Base-by-base conservation (phyloP, 2,888 invertebrate genomes). In the Aphrophora alni region DNA sequence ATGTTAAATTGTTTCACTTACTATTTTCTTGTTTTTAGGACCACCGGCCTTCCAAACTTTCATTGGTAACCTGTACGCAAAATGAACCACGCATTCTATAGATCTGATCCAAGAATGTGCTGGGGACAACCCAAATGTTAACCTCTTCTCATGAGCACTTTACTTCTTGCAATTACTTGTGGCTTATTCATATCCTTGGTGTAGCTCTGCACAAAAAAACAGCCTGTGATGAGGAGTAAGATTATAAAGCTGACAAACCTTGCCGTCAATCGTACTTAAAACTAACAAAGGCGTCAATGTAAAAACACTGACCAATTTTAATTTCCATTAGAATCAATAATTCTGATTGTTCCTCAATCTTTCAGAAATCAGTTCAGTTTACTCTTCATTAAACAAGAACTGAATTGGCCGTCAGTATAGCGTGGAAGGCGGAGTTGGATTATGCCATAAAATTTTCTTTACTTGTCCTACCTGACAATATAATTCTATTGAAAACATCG, bases 31-130 rank as follows among this genome's bases (percentile, higher is more conserved):
- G 33, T 72, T 72, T 8, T 72, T 26, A 2, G 21, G 25, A 1
- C 72, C 25, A 21, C 21, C 25, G 25, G 25, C 72, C 25, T 26
- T 21, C 72, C 72, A 72, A 26, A 72, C 72, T 24, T 72, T 72
- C 33, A 72, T 25, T 21, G 72, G 72, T 26, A 72, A 25, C 25
- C 72, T 25, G 25, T 25, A 72, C n/a, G 72, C 21, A 26, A 72
- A 25, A 26, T 72, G 72, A n/a, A 72, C n/a, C n/a, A 72, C 27
- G 14, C 72, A 72, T 72, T 72, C 25, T 26, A 72, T 72, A 14
- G 25, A 72, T 27, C 72, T 17, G n/a, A 72, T 72, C 72, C 72
- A 72, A 4, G 72, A 72, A 26, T 72, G 25, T n/a, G 25, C 7
- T 25, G 72, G 72, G 12, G 25, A 25, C 0, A 72, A 26, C 5